Percentiles rank a stretch among this genome's conserved stretches.
Evolutionary conservation across 2,113 vertebrate genomes (phyloP).

Genomic region (Clinocottus analis): DNA sequence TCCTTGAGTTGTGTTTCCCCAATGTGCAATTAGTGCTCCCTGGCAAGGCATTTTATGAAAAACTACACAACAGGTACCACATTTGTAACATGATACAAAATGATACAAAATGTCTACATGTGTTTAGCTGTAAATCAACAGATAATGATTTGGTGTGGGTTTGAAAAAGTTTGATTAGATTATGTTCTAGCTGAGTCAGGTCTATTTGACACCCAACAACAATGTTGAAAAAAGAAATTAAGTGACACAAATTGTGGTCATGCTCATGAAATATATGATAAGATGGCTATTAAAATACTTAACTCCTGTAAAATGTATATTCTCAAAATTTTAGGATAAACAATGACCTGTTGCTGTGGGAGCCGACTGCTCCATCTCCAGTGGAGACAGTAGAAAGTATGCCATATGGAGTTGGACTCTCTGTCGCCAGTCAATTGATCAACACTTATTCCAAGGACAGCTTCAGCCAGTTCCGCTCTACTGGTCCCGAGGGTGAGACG

Average conservation of each 20-base stretch:
- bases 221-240: background rate
- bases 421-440: slow-evolving; percentile 97
- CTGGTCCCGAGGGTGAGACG: slow-evolving; percentile 90
- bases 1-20: slow-evolving; percentile 91
- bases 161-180: background rate
- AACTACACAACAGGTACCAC: slow-evolving; percentile 92
- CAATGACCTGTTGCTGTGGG: slow-evolving; percentile 96
- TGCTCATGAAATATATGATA: background rate
- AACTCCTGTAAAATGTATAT: slow-evolving; percentile 14
- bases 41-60: slow-evolving; percentile 94
- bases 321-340: slow-evolving; percentile 89
- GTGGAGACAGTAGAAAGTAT: slow-evolving; percentile 97
- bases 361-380: slow-evolving; percentile 97
- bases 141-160: background rate
- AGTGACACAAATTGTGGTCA: background rate
- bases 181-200: background rate
- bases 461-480: slow-evolving; percentile 91
- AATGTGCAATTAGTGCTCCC: slow-evolving; percentile 91
- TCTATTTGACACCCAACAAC: background rate
- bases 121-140: background rate
- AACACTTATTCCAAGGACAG: slow-evolving; percentile 95
- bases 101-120: background rate
- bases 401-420: slow-evolving; percentile 94
- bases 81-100: background rate
- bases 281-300: background rate